Evolutionary conservation across 2,888 invertebrate genomes (phyloP).

Genomic region (Cephus spinipes): DNA sequence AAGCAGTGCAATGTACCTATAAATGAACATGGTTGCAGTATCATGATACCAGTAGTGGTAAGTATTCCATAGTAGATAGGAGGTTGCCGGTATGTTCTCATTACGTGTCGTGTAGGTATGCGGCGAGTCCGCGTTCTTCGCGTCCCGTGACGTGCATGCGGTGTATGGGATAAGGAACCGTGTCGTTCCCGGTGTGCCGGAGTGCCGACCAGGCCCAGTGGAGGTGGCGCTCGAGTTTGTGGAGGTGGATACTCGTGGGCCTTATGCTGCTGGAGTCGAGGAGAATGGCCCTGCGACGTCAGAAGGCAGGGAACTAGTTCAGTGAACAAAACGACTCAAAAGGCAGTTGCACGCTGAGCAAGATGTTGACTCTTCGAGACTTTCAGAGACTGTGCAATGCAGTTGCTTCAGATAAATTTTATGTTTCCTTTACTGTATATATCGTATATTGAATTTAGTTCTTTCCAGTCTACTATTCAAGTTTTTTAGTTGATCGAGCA

Average conservation of each 20-base stretch:
- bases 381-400: neutral
- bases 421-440: neutral
- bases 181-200: slow-evolving; percentile 20
- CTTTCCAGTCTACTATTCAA: neutral
- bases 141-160: slow-evolving; percentile 22
- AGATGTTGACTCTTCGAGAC: slow-evolving; percentile 1
- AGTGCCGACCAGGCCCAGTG: slow-evolving; percentile 10
- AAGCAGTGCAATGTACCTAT: neutral
- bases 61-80: slow-evolving; percentile 60
- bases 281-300: slow-evolving; percentile 40
- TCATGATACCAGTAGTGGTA: slow-evolving; percentile 35
- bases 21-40: neutral
- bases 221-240: slow-evolving; percentile 21
- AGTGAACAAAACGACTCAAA: slow-evolving; percentile 63
- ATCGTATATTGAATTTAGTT: neutral
- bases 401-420: neutral
- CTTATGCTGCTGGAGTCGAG: slow-evolving; percentile 33
- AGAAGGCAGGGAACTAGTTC: slow-evolving; percentile 64
- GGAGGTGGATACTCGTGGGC: slow-evolving; percentile 25
- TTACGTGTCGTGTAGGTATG: slow-evolving; percentile 66
- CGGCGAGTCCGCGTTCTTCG: slow-evolving; percentile 28
- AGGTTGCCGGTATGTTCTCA: slow-evolving; percentile 65
- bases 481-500: neutral
- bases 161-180: slow-evolving; percentile 26
- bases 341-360: slow-evolving; percentile 51